Evolutionary conservation across 2,797 vertebrate species (phyloP), one percentile per base, ranked within the genome.

Genomic region (Lutjanus argentimaculatus): DNA sequence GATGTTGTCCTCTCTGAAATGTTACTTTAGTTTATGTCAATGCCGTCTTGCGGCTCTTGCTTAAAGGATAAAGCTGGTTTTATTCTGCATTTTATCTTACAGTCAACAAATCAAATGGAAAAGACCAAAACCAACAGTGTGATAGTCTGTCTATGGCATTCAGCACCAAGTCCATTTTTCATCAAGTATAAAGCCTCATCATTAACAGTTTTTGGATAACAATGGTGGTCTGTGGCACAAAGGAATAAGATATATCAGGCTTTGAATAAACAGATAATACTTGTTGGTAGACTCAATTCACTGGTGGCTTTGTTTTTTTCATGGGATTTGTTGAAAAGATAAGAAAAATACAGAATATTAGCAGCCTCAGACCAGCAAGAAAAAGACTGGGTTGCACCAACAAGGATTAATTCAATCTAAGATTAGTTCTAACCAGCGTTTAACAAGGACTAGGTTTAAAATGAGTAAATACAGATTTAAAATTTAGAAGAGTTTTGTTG

Each of bases 1-100:
- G 16, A 77, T 49, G 67, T 21, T 51, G 17, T 70, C 59, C 46
- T 61, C 57, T 67, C 77, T 67, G 49, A 86, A 84, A 85, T 77
- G 52, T 74, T 65, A 22, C 61, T 64, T 43, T 64, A 17, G 55
- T 74, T 59, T 30, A 67, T 65, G 66, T 71, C n/a, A 62, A 16
- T 72, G 74, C 16, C 45, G 48, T 76, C 55, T 68, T 49, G 53
- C 64, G 36, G 22, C 43, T 51, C 42, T 22, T 42, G 64, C 43
- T 43, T 36, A 40, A 22, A 64, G 25, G 72, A 65, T 59, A 53
- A 72, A 65, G 8, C 51, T 45, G 21, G 3, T 16, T 46, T 71
- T 72, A 51, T 48, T 80, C 59, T n/a, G 25, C 21, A 46, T 46
- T 55, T 80, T 72, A 43, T 46, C 55, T 71, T 16, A 36, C 36